Evolutionary conservation across 2,888 invertebrate genomes (phyloP).

Genomic region (Aproaerema taeniolella): DNA sequence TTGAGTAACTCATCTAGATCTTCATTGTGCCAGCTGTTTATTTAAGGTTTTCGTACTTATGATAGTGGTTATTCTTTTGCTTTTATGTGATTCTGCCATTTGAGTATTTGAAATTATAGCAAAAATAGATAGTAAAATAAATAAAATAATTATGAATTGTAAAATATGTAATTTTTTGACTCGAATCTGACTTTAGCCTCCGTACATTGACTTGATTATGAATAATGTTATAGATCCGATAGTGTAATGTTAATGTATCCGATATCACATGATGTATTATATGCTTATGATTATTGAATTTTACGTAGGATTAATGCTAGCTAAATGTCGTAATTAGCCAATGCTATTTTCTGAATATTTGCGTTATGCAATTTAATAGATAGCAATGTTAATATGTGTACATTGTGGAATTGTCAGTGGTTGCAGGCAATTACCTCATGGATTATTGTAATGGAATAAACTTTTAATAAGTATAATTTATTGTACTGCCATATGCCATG

Average conservation of each 20-base stretch:
- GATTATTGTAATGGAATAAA: conserved; percentile 4
- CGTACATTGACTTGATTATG: conserved; percentile 33
- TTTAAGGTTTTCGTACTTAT: conserved; percentile 73
- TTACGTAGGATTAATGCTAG: conserved; percentile 67
- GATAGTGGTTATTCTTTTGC: conserved; percentile 60
- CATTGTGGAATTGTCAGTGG: conserved; percentile 14
- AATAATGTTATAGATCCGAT: conserved; percentile 39
- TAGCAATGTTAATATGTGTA: conserved; percentile 57
- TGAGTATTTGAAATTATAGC: conserved; percentile 66
- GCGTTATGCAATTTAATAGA: conserved; percentile 59
- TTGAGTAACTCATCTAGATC: conserved; percentile 68
- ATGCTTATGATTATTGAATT: conserved; percentile 57
- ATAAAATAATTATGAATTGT: conserved; percentile 44
- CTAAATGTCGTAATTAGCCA: conserved; percentile 72
- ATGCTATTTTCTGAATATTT: conserved; percentile 74
- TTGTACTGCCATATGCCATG: too few species aligned
- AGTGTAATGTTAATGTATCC: conserved; percentile 50
- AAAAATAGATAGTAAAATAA: conserved; percentile 58
- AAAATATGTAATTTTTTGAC: conserved; percentile 63
- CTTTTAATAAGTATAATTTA: conserved; percentile 7
- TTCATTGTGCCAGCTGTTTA: conserved; percentile 76
- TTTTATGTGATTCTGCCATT: conserved; percentile 65
- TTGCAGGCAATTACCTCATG: conserved; percentile 13
- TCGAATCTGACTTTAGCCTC: conserved; percentile 29
- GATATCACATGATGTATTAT: conserved; percentile 62